phyloP scores from a whole-genome alignment of 2,888 invertebrate species.

The Andricus quercusramuli region DNA sequence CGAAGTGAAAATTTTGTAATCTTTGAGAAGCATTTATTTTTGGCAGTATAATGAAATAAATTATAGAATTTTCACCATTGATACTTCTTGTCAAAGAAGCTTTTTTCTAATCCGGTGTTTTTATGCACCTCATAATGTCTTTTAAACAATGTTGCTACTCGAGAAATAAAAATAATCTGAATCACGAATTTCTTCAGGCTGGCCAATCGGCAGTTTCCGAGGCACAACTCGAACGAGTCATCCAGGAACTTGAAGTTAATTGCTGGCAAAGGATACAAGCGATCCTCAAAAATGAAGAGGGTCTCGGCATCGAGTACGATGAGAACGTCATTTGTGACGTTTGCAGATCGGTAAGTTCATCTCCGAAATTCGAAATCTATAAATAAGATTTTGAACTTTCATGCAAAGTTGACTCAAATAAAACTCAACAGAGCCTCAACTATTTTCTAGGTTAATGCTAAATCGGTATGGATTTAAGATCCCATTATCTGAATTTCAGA shows the following conservation, averaged over 20 bases:
- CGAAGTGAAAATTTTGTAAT: too few relatives aligned
- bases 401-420: too few relatives aligned
- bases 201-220: conserved; percentile 88
- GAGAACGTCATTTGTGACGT: conserved; percentile 99
- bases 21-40: not conserved
- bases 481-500: too few relatives aligned
- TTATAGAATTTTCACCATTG: too few relatives aligned
- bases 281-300: conserved; percentile 94
- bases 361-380: not conserved
- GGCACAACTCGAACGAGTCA: conserved; percentile 93
- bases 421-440: too few relatives aligned
- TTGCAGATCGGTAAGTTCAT: conserved; percentile 88
- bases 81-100: too few relatives aligned
- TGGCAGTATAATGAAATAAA: too few relatives aligned
- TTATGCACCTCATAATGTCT: not conserved
- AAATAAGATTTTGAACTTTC: too few relatives aligned
- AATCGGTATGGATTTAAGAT: too few relatives aligned
- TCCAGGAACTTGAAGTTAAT: conserved; percentile 95
- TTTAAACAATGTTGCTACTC: not conserved
- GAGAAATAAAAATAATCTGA: not conserved
- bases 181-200: conserved; percentile 73
- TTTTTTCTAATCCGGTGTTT: too few relatives aligned
- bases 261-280: conserved; percentile 97
- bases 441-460: too few relatives aligned
- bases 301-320: conserved; percentile 97